These are phyloP conservation scores for Scalopus aquaticus DNA, from an alignment of 2,113 vertebrate genomes.

Conservation along the genomic window DNA sequence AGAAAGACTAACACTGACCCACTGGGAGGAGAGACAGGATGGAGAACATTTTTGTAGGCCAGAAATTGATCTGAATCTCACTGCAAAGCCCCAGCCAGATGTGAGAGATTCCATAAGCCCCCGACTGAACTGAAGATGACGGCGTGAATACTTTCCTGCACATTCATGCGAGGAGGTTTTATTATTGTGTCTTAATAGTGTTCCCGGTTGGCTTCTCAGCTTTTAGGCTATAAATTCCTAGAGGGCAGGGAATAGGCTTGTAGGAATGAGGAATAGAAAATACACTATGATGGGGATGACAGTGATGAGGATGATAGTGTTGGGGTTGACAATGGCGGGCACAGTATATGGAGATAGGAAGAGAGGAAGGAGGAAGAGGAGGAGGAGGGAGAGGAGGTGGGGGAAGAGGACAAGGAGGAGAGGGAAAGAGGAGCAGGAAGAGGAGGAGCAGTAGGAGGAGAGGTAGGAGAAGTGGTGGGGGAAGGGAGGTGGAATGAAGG, in stretches of 20 bases:
- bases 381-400: not conserved
- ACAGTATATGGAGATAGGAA: not conserved
- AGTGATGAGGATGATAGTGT: not conserved
- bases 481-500: not conserved
- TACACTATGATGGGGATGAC: not conserved
- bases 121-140: slow-evolving; percentile 25
- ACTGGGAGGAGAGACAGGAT: slow-evolving; percentile 49
- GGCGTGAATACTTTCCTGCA: slow-evolving; percentile 47
- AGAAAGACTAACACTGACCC: slow-evolving; percentile 42
- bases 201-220: slow-evolving; percentile 6
- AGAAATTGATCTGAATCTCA: slow-evolving; percentile 51
- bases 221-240: slow-evolving; percentile 47
- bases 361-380: not conserved
- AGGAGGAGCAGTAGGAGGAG: not conserved
- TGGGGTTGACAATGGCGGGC: not conserved
- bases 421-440: not conserved
- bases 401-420: too few species aligned
- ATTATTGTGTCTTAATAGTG: slow-evolving; percentile 36
- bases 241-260: not conserved
- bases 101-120: slow-evolving; percentile 65
- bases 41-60: slow-evolving; percentile 55
- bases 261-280: slow-evolving; percentile 13
- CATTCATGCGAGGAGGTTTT: not conserved
- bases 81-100: slow-evolving; percentile 65
- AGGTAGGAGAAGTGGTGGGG: not conserved